phyloP scores from a whole-genome alignment of 2,888 invertebrate species.

The Sthenelais limicola region DNA sequence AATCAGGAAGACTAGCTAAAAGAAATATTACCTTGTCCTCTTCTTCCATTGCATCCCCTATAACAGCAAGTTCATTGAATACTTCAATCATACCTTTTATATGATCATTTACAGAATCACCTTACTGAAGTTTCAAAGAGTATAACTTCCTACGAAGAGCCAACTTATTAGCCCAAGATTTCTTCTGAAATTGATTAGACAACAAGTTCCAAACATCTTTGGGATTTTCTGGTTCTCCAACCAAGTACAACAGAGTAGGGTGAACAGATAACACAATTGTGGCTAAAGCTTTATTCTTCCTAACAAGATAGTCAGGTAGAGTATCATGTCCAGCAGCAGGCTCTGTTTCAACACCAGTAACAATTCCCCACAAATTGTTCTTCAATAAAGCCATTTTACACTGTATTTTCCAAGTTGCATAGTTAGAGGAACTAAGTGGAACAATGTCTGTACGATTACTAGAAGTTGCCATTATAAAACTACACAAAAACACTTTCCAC shows the following conservation, averaged over 20 bases:
- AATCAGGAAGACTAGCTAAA: slow-evolving; percentile 22
- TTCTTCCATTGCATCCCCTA: slow-evolving; percentile 12
- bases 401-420: slow-evolving; percentile 21
- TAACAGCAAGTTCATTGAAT: slow-evolving; percentile 24
- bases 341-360: slow-evolving; percentile 14
- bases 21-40: slow-evolving; percentile 20
- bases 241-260: slow-evolving; percentile 26
- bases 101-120: slow-evolving; percentile 29
- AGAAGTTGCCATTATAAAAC: too few relatives aligned
- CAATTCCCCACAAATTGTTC: slow-evolving; percentile 26
- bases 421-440: too few relatives aligned
- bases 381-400: slow-evolving; percentile 25
- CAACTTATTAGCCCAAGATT: slow-evolving; percentile 34
- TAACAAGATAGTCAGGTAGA: neutral
- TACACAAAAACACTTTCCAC: too few relatives aligned
- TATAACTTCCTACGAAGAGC: slow-evolving; percentile 17
- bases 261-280: slow-evolving; percentile 35
- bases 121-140: slow-evolving; percentile 1
- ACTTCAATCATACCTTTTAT: slow-evolving; percentile 24
- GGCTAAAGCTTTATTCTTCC: slow-evolving; percentile 30
- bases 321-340: slow-evolving; percentile 12
- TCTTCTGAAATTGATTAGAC: slow-evolving; percentile 38
- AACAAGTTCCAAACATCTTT: slow-evolving; percentile 18
- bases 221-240: slow-evolving; percentile 26
- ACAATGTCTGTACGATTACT: too few relatives aligned